These are phyloP conservation scores for Dryomyza anilis DNA, from an alignment of 2,888 invertebrate species.

Conservation along the genomic window DNA sequence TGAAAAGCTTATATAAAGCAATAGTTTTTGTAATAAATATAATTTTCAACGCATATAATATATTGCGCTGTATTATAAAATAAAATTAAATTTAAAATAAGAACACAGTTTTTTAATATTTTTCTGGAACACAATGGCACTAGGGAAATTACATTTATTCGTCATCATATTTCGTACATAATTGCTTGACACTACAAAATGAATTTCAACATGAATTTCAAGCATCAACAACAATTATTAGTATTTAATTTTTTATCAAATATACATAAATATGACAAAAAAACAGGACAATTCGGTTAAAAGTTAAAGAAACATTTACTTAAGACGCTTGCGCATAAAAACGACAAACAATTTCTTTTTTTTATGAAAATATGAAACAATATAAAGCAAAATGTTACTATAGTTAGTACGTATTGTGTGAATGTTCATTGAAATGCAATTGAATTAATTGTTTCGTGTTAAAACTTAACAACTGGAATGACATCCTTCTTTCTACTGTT, in stretches of 20 bases:
- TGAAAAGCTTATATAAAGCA: too few species aligned
- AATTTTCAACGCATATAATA: too few species aligned
- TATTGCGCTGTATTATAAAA: too few species aligned
- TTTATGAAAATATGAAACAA: too few species aligned
- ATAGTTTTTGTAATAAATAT: too few species aligned
- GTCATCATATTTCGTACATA: slow-evolving; percentile 1
- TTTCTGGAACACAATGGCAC: slow-evolving; percentile 18
- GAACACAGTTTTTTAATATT: neutral
- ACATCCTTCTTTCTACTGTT: too few species aligned
- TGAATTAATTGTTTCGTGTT: too few species aligned
- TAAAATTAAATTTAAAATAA: neutral
- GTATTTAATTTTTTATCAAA: neutral
- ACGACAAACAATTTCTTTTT: too few species aligned
- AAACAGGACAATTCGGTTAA: neutral
- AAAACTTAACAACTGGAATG: slow-evolving; percentile 14
- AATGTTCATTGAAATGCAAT: slow-evolving; percentile 10
- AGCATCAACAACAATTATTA: neutral
- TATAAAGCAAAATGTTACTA: too few species aligned
- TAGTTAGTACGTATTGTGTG: neutral
- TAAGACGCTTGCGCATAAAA: too few species aligned
- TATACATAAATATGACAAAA: neutral
- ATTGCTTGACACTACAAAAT: slow-evolving; percentile 9
- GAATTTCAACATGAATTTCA: neutral
- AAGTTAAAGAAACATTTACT: too few species aligned
- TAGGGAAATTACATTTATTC: slow-evolving; percentile 23